Conservation (phyloP, 1,140 invertebrate species). For the Camponotus pennsylvanicus region DNA sequence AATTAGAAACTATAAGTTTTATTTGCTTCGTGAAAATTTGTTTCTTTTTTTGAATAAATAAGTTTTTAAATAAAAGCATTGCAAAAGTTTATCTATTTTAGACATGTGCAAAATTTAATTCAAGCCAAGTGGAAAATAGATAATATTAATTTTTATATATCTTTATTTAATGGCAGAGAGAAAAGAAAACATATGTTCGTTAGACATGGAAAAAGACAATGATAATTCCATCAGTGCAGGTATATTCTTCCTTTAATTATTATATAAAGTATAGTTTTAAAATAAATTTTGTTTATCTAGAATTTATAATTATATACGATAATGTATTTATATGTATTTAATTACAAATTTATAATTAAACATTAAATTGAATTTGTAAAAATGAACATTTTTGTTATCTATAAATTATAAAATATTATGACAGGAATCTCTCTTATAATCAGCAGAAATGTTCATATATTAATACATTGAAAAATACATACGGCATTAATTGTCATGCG, state of each 20-base stretch:
- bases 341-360: too few species aligned
- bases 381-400: too few species aligned
- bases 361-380: background rate
- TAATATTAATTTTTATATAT: background rate
- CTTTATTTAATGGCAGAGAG: background rate
- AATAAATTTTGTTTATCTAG: background rate
- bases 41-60: background rate
- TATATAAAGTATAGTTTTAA: background rate
- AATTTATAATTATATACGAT: background rate
- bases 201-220: background rate
- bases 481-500: background rate
- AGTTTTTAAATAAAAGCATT: background rate
- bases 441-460: background rate
- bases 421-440: background rate
- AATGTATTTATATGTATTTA: too few species aligned
- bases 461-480: background rate
- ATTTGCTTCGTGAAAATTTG: too few species aligned
- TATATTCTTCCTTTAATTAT: background rate
- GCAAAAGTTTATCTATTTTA: background rate
- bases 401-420: too few species aligned
- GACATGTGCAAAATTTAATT: background rate
- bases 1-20: too few species aligned
- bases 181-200: background rate
- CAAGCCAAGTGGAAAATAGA: background rate
- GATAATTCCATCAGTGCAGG: background rate